Percentiles rank a stretch among this genome's conserved stretches.
Evolutionary conservation across 2,888 invertebrate species (phyloP).

Genomic region (Malacosoma neustria): DNA sequence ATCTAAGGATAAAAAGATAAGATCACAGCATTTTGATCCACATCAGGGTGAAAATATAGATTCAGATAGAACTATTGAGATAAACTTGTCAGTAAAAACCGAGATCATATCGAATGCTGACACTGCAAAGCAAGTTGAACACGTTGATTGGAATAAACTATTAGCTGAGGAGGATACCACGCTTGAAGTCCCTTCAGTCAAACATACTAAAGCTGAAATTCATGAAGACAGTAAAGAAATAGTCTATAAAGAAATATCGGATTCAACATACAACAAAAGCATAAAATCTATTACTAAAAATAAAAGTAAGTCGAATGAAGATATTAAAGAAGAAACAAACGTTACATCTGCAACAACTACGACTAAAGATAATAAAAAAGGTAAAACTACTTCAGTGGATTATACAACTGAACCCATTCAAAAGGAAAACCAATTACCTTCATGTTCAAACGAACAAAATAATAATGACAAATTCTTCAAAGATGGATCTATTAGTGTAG

Average conservation of each 20-base stretch:
- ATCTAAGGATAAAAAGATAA: constrained; percentile 13
- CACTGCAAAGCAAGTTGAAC: constrained; percentile 37
- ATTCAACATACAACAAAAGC: background rate
- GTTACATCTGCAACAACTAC: background rate
- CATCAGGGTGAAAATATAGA: constrained; percentile 4
- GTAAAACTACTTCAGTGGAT: constrained; percentile 1
- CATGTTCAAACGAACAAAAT: constrained; percentile 45
- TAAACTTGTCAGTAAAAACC: background rate
- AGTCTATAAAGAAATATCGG: constrained; percentile 34
- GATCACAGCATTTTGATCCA: background rate
- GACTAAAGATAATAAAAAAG: constrained; percentile 3
- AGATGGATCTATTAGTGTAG: constrained; percentile 36
- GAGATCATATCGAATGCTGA: constrained; percentile 1
- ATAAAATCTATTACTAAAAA: no score
- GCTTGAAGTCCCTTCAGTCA: constrained; percentile 18
- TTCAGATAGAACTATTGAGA: background rate
- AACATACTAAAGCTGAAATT: constrained; percentile 25
- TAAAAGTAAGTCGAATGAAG: no score
- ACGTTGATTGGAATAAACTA: constrained; percentile 59
- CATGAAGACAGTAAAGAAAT: constrained; percentile 65
- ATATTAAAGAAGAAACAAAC: background rate
- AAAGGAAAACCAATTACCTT: constrained; percentile 12
- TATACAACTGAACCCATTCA: constrained; percentile 10
- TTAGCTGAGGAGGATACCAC: constrained; percentile 52
- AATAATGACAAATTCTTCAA: constrained; percentile 56